These are phyloP conservation scores for Conchocele bisecta DNA, from an alignment of 2,888 invertebrate species.

Conservation along the genomic window DNA sequence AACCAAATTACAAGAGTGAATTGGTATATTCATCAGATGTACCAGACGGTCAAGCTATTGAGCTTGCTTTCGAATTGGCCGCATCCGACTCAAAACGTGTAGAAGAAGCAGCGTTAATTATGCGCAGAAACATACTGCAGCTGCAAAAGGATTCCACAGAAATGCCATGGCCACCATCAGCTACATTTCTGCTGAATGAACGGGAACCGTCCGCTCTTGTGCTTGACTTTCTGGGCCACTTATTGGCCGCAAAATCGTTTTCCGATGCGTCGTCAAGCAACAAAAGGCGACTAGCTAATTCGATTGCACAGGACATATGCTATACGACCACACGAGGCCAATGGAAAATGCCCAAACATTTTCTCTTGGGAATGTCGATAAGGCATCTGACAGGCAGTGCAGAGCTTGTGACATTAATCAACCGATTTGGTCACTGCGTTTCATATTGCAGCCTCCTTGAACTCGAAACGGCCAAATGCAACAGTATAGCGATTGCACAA, in stretches of 20 bases:
- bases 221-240: neutral
- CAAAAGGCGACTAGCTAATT: slow-evolving; percentile 4
- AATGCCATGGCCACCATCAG: slow-evolving; percentile 24
- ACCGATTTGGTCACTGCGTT: slow-evolving; percentile 37
- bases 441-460: slow-evolving; percentile 32
- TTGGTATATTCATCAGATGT: slow-evolving; percentile 20
- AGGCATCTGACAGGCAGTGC: slow-evolving; percentile 49
- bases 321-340: slow-evolving; percentile 18
- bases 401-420: slow-evolving; percentile 44
- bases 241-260: neutral
- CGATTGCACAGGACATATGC: slow-evolving; percentile 18
- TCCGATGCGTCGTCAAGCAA: neutral
- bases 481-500: slow-evolving; percentile 1
- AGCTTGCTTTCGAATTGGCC: slow-evolving; percentile 17
- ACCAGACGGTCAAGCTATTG: slow-evolving; percentile 21
- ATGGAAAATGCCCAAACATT: slow-evolving; percentile 21
- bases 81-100: slow-evolving; percentile 14
- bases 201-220: neutral
- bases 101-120: slow-evolving; percentile 20
- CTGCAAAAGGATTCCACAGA: neutral
- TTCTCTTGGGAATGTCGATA: slow-evolving; percentile 13
- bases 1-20: slow-evolving; percentile 9
- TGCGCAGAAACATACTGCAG: neutral
- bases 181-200: neutral
- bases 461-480: slow-evolving; percentile 53